Evolutionary conservation across 37 sponge, comb jelly and placozoan genomes (phyloP), one percentile per base, ranked within the genome.

Genomic region (Halisarca cf. caerulea): DNA sequence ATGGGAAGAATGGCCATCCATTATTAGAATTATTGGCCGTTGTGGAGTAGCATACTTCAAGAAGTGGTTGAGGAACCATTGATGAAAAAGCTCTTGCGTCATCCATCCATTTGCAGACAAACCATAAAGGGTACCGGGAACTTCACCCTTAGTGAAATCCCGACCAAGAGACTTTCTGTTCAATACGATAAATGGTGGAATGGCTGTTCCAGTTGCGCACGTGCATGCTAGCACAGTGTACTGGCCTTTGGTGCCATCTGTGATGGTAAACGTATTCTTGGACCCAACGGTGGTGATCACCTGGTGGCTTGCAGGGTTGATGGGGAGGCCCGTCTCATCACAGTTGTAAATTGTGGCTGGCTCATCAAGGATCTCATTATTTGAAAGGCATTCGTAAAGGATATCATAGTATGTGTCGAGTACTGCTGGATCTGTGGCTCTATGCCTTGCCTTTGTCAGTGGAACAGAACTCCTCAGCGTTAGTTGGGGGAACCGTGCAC

Each of bases 251-350:
- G n/a, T 40, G 6, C 71, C 83, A 68, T 33, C 37, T 33, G 66
- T 68, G 27, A 59, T 59, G 64, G 20, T 14, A 9, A 17, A 70
- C 5, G 68, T 5, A 59, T 83, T 73, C 64, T 89, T 80, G 17
- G 61, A 40, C 6, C 86, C 83, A 3, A 28, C 47, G 17, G 24
- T 36, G 57, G 17, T 39, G 20, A 86, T 39, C 0, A 59, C 66
- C 41, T 82, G 81, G 17, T 28, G 39, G 40, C 81, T 23, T 32
- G 66, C 32, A 21, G 72, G 90, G 40, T 82, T 55, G 3, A 90
- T 20, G 25, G 90, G 86, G 21, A 90, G 24, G 14, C 90, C 90
- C 30, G 80, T 86, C 38, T 90, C 86, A 42, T 90, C 90, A 40
- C 62, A 57, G 45, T 86, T 90, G 42, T 81, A 90, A 14, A 85